Evolutionary conservation across 2,888 invertebrate species (phyloP).

Genomic region (Thera obeliscata): DNA sequence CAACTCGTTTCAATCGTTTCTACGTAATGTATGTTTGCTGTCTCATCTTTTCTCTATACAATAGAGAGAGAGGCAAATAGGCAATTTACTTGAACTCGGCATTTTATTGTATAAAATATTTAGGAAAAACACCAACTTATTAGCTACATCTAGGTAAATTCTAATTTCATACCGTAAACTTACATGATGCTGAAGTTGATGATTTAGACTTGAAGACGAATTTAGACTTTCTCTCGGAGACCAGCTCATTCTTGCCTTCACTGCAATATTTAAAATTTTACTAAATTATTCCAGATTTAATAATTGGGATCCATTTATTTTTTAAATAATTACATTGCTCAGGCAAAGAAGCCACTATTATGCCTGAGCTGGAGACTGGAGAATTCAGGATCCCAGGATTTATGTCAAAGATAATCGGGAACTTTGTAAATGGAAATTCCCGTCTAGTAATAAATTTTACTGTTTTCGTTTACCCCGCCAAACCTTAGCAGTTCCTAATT

Average conservation of each 20-base stretch:
- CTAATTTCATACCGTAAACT: constrained; percentile 32
- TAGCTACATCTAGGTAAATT: no score
- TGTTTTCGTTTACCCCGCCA: constrained; percentile 55
- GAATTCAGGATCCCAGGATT: constrained; percentile 53
- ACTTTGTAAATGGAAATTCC: constrained; percentile 57
- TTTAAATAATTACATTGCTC: no score
- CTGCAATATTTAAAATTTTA: constrained; percentile 42
- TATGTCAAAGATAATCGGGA: constrained; percentile 63
- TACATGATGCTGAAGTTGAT: constrained; percentile 51
- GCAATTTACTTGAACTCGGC: no score
- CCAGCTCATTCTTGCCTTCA: constrained; percentile 45
- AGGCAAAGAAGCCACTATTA: no score
- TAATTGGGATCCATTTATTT: neutral
- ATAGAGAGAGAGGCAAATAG: no score
- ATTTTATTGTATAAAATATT: neutral
- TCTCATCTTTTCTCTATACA: no score
- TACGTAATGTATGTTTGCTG: no score
- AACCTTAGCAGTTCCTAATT: constrained; percentile 52
- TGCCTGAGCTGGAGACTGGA: no score
- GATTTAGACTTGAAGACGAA: constrained; percentile 70
- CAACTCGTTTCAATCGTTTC: no score
- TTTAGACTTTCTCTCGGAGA: constrained; percentile 61
- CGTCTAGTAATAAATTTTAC: constrained; percentile 56
- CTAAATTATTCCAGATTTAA: neutral
- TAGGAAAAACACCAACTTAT: no score